Conservation (phyloP, 2,113 vertebrate species). For the Acrocephalus kingi region DNA sequence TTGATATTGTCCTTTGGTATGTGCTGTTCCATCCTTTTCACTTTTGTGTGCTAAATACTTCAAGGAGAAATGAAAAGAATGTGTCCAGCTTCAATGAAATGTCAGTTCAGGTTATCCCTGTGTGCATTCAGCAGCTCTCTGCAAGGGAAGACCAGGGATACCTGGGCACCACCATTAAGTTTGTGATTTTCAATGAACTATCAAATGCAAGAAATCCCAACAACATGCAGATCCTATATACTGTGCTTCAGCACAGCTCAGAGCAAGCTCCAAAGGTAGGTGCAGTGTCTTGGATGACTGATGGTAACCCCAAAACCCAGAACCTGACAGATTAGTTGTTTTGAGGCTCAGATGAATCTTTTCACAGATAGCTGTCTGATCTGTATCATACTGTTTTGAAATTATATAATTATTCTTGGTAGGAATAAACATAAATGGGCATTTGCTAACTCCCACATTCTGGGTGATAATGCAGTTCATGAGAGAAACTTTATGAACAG, state of each 20-base stretch:
- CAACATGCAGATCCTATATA: slow-evolving; percentile 98
- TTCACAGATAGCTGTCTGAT: not conserved
- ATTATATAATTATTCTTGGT: not conserved
- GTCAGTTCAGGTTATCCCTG: not conserved
- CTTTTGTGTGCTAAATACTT: not conserved
- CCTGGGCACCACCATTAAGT: slow-evolving; percentile 93
- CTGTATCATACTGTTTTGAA: not conserved
- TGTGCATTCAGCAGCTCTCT: too few species aligned
- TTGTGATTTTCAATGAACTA: slow-evolving; percentile 96
- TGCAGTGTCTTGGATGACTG: not conserved
- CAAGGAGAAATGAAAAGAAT: not conserved
- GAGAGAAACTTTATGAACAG: accelerated
- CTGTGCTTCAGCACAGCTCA: slow-evolving; percentile 92
- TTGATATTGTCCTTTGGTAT: not conserved
- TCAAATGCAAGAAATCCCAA: slow-evolving; percentile 97
- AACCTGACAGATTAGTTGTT: not conserved
- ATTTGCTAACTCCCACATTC: not conserved
- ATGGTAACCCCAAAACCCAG: not conserved
- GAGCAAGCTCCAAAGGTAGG: slow-evolving; percentile 95
- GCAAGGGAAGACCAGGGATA: too few species aligned
- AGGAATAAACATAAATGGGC: not conserved
- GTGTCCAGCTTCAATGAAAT: not conserved
- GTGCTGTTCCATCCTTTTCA: not conserved
- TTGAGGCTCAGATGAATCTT: not conserved
- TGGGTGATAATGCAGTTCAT: not conserved